These are phyloP conservation scores for Dolomedes plantarius DNA, from an alignment of 2,888 invertebrate genomes.

Conservation along the genomic window DNA sequence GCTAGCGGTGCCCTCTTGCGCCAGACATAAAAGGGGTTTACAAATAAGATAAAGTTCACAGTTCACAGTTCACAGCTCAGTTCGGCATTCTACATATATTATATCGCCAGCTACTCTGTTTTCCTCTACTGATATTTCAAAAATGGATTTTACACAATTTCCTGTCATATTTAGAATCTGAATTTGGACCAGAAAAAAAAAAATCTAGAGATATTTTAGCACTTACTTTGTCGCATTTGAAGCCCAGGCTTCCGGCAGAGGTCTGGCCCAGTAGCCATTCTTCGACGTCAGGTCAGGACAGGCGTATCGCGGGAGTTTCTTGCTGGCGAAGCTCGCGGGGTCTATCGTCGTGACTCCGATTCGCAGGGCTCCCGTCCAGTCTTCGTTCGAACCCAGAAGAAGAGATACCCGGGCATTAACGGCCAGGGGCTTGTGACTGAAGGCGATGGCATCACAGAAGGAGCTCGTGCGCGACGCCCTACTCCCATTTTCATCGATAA, in stretches of 20 bases:
- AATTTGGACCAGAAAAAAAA: too few species aligned
- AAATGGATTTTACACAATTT: too few species aligned
- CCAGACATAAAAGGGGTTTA: too few species aligned
- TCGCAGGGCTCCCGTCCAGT: conserved; percentile 77
- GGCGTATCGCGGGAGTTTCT: conserved; percentile 76
- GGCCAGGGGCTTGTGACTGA: conserved; percentile 72
- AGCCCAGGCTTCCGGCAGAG: conserved; percentile 75
- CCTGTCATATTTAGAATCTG: too few species aligned
- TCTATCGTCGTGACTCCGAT: conserved; percentile 76
- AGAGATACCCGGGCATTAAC: conserved; percentile 68
- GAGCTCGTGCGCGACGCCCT: conserved; percentile 69
- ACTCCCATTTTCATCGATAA: conserved; percentile 71
- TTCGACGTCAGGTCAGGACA: conserved; percentile 75
- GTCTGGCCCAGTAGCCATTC: conserved; percentile 76
- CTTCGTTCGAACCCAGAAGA: conserved; percentile 75
- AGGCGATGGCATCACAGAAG: conserved; percentile 73
- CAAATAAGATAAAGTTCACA: too few species aligned
- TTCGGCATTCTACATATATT: too few species aligned
- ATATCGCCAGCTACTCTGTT: too few species aligned
- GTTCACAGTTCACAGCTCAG: too few species aligned
- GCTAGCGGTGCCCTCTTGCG: too few species aligned
- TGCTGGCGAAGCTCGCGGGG: conserved; percentile 74
- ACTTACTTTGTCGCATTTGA: conserved; percentile 74
- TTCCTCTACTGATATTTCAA: too few species aligned
- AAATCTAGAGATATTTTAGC: too few species aligned